Evolutionary conservation across 2,888 invertebrate species (phyloP).

Genomic region (Epicampocera succincta): DNA sequence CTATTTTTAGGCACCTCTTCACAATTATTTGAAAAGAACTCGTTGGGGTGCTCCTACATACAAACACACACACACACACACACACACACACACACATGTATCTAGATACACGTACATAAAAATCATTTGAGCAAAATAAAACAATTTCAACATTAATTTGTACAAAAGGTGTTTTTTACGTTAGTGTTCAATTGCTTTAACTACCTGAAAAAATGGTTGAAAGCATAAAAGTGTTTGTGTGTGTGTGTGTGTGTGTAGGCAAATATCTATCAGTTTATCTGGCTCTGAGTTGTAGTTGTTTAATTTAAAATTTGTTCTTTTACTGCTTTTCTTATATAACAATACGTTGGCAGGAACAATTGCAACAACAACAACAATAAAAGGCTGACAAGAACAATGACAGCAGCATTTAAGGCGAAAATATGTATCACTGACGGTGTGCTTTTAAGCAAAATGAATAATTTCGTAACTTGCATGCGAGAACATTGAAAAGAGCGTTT

Average conservation of each 20-base stretch:
- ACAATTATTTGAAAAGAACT: constrained; percentile 4
- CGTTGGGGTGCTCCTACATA: neutral
- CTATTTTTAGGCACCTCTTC: constrained; percentile 32
- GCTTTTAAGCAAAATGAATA: constrained; percentile 57
- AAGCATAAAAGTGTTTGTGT: neutral
- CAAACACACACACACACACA: neutral
- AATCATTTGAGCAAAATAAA: constrained; percentile 33
- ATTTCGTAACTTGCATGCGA: constrained; percentile 46
- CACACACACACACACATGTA: too few relatives aligned
- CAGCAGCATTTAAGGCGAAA: constrained; percentile 40
- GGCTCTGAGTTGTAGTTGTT: constrained; percentile 50
- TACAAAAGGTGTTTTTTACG: neutral
- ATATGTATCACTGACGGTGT: constrained; percentile 34
- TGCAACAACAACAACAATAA: constrained; percentile 8
- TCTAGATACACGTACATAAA: too few relatives aligned
- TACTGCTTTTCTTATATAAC: constrained; percentile 6
- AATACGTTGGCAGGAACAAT: constrained; percentile 34
- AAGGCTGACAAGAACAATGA: constrained; percentile 1
- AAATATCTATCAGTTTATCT: constrained; percentile 49
- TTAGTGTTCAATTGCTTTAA: constrained; percentile 37
- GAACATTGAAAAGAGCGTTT: constrained; percentile 31
- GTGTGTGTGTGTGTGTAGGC: constrained; percentile 6
- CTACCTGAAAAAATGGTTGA: constrained; percentile 14
- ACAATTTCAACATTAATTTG: constrained; percentile 27
- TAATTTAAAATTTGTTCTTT: constrained; percentile 35